phyloP scores from a whole-genome alignment of 2,797 vertebrate genomes.

The Morus bassanus region DNA sequence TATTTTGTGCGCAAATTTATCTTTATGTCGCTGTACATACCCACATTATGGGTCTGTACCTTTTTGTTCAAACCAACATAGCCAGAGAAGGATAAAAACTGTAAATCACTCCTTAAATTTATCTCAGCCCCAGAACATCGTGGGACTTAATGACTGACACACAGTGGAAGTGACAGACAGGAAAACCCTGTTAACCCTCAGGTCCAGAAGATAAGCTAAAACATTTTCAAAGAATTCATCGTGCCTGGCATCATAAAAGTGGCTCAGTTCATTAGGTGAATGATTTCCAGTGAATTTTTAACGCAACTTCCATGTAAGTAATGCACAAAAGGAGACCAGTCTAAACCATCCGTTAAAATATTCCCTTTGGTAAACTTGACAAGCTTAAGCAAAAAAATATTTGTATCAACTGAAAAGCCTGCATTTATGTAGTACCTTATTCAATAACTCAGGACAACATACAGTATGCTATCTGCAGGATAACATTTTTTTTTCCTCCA shows the following conservation, averaged over 20 bases:
- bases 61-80: not conserved
- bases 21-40: rapidly evolving
- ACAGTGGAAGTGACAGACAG: not conserved
- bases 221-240: not conserved
- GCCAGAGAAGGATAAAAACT: not conserved
- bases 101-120: not conserved
- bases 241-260: not conserved
- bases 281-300: conserved; percentile 42
- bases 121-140: not conserved
- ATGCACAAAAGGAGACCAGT: not conserved
- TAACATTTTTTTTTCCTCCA: conserved; percentile 73
- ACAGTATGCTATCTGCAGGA: conserved; percentile 73
- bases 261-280: conserved; percentile 34
- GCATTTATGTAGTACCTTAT: conserved; percentile 66
- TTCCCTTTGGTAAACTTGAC: not conserved
- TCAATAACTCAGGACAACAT: conserved; percentile 68
- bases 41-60: not conserved
- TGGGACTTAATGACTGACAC: not conserved
- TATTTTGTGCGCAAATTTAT: not conserved
- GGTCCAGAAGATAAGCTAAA: conserved; percentile 19
- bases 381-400: not conserved
- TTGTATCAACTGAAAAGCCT: conserved; percentile 46
- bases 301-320: not conserved
- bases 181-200: conserved; percentile 7
- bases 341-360: not conserved